Base-by-base conservation (phyloP, 2,113 vertebrate genomes). In the Brienomyrus brachyistius region DNA sequence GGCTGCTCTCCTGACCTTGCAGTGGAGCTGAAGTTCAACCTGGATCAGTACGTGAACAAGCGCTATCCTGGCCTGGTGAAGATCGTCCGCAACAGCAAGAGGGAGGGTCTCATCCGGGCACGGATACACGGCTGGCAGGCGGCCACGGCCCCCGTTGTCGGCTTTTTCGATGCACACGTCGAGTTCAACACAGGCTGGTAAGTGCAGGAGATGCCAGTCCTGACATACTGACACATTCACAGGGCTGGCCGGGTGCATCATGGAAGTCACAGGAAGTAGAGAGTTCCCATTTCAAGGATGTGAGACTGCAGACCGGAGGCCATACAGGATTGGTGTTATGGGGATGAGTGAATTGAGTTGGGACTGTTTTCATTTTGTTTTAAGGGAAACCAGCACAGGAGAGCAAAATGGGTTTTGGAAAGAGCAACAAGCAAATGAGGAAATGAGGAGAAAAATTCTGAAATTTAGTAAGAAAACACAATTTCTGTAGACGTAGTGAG, bases 141-240 rank as follows among this genome's bases (percentile, higher is more conserved):
- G 0, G 98, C 98, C 86, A 99, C 97, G 0, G 97, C 98, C 5
- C 96, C 98, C 0, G 93, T 98, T 0, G 98, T 99, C 0, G 98
- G 98, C 0, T 99, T 99, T 96, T 99, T 99, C 0, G 98, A 99
- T 5, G 98, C 98, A 77, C 98, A 99, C 0, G 98, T 99, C 1
- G 98, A 99, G 92, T 99, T 99, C 96, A 99, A 99, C 95, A 94
- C 93, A 0, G 98, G 97, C 95, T 99, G 98, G 98, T 99, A 92
- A 97, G 98, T 89, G 91, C 0, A 89, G 89, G 91, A 90, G 92
- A 50, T 19, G 51, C 91, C 82, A n/a, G 40, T 43, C 19, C 19
- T 74, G 47, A 45, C 13, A 9, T 23, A 7, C 11, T 1, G n/a
- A 48, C 43, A 21, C 9, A 15, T 43, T 43, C 51, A 23, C 27